These are phyloP conservation scores for Mus pahari DNA, from an alignment of 2,113 vertebrate species.

Conservation along the genomic window DNA sequence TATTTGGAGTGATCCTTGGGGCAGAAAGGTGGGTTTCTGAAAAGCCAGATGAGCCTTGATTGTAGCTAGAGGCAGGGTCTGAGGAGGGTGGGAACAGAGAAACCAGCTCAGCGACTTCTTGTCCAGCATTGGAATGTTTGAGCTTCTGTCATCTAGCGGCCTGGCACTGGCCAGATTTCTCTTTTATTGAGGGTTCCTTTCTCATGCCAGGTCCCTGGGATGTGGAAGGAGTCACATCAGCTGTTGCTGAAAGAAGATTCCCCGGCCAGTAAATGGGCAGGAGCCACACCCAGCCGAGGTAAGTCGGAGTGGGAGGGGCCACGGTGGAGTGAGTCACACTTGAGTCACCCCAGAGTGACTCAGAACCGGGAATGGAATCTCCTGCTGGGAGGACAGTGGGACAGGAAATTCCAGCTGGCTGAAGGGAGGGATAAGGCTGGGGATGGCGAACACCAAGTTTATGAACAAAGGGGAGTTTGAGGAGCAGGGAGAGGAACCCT, in stretches of 20 bases:
- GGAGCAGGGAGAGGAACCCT: background rate
- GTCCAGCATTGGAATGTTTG: background rate
- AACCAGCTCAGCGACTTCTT: background rate
- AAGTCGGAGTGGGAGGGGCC: background rate
- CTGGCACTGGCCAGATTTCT: background rate
- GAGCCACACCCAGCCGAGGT: background rate
- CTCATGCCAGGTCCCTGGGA: background rate
- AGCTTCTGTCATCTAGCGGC: background rate
- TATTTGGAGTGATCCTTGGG: background rate
- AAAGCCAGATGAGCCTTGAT: background rate
- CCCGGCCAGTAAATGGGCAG: background rate
- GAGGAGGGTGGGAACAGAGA: background rate
- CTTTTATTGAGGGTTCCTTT: background rate
- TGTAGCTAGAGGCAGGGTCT: background rate
- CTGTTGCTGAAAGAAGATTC: background rate
- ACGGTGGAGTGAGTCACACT: background rate
- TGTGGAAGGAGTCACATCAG: background rate
- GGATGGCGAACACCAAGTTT: background rate
- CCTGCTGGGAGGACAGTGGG: background rate
- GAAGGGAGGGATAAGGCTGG: background rate
- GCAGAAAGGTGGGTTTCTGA: background rate
- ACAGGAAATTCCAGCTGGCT: constrained; percentile 39
- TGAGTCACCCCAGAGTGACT: constrained; percentile 67
- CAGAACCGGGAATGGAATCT: background rate
- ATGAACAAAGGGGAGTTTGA: background rate